These are phyloP conservation scores for Rhabditoides inermis DNA, from an alignment of 2,888 invertebrate species.

Conservation along the genomic window DNA sequence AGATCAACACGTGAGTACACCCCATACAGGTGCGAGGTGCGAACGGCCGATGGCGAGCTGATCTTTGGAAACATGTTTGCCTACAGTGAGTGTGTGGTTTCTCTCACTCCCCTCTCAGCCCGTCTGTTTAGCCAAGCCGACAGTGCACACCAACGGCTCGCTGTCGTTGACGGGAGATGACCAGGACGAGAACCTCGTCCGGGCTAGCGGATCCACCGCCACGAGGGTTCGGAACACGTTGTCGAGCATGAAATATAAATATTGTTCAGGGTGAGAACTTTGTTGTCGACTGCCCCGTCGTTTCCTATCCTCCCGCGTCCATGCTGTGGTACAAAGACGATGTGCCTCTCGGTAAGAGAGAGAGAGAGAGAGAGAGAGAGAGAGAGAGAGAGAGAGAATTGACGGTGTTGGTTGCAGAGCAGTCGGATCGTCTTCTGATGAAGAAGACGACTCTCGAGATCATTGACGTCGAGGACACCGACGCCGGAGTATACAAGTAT, in stretches of 20 bases:
- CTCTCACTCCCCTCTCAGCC: background rate
- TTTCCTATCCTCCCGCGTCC: slow-evolving; percentile 33
- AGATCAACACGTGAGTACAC: slow-evolving; percentile 13
- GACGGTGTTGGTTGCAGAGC: too few species aligned
- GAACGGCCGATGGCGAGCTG: slow-evolving; percentile 12
- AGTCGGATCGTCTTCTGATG: slow-evolving; percentile 10
- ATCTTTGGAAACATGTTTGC: slow-evolving; percentile 42
- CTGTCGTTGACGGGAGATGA: slow-evolving; percentile 22
- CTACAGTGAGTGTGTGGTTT: slow-evolving; percentile 23
- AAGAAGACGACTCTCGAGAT: slow-evolving; percentile 12
- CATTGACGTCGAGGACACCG: slow-evolving; percentile 15
- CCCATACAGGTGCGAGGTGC: slow-evolving; percentile 41
- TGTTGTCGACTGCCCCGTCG: slow-evolving; percentile 30
- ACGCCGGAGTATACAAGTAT: slow-evolving; percentile 29
- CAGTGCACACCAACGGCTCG: slow-evolving; percentile 34
- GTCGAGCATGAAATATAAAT: too few species aligned
- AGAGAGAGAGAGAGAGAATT: background rate
- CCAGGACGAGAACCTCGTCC: slow-evolving; percentile 9
- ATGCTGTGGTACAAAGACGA: slow-evolving; percentile 38
- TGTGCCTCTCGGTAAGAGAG: slow-evolving; percentile 26
- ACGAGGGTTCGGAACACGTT: background rate
- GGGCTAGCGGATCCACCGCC: slow-evolving; percentile 1
- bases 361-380: too few species aligned
- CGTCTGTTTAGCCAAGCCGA: slow-evolving; percentile 29
- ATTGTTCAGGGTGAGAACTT: slow-evolving; percentile 16